phyloP scores from a whole-genome alignment of 1,140 invertebrate species.

The Temnothorax longispinosus region DNA sequence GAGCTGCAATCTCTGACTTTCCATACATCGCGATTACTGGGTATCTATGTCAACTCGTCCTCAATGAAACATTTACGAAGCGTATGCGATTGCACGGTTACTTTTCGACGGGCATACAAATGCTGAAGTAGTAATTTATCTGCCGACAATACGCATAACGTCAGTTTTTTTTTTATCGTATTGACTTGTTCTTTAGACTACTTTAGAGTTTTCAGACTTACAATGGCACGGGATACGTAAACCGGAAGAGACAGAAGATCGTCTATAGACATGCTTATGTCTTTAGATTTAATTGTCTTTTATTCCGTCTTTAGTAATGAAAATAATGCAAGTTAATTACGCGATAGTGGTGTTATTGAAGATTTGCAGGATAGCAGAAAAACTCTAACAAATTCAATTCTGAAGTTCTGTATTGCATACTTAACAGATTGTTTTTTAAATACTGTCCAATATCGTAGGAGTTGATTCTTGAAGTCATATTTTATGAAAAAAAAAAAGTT shows the following conservation, averaged over 20 bases:
- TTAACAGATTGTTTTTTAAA: no score
- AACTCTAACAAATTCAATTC: background rate
- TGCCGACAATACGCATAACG: background rate
- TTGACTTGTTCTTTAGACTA: background rate
- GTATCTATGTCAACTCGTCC: conserved; percentile 48
- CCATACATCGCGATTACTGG: conserved; percentile 29
- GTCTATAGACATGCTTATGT: background rate
- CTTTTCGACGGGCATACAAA: background rate
- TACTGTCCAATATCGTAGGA: no score
- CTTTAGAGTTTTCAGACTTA: no score
- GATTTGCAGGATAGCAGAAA: background rate
- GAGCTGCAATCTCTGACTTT: conserved; percentile 25
- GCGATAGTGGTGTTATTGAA: background rate
- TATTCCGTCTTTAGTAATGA: background rate
- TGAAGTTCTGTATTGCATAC: background rate
- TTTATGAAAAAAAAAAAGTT: no score
- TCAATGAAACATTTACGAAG: conserved; percentile 45
- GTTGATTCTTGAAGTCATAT: no score
- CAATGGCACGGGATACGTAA: no score
- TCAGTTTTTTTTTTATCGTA: background rate
- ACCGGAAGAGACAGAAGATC: background rate
- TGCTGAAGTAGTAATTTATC: background rate
- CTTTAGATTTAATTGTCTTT: background rate
- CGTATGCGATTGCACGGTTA: background rate
- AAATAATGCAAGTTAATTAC: background rate